phyloP scores from a whole-genome alignment of 1,140 invertebrate genomes.

The Leptestheria dahalacensis region DNA sequence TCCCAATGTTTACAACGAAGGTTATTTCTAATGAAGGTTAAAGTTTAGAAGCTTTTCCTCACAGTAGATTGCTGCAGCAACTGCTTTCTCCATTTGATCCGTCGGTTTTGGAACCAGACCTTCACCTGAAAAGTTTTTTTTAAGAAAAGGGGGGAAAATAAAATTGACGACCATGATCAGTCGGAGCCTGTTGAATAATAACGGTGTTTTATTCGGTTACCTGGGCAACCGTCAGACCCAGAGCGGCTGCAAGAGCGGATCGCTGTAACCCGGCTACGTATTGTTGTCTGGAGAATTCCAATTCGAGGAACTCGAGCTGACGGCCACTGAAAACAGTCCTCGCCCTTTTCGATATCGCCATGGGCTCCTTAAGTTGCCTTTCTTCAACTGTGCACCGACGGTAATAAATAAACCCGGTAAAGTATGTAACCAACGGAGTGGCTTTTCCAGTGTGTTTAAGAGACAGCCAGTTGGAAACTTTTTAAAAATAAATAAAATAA shows the following conservation, averaged over 20 bases:
- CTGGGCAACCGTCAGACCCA: conserved; percentile 78
- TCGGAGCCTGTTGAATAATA: background rate
- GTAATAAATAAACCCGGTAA: too few species aligned
- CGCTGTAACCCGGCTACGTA: conserved; percentile 91
- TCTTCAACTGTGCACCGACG: too few species aligned
- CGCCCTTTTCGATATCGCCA: conserved; percentile 51
- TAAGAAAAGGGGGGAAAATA: background rate
- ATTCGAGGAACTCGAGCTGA: conserved; percentile 76
- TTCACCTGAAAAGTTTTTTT: conserved; percentile 66
- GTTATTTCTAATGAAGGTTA: background rate
- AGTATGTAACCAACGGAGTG: too few species aligned
- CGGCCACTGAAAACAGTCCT: conserved; percentile 88
- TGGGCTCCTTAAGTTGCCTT: background rate
- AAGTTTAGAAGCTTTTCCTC: too few species aligned
- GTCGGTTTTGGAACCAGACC: conserved; percentile 92
- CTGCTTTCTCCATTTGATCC: conserved; percentile 92
- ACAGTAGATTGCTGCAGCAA: conserved; percentile 45
- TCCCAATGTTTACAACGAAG: background rate
- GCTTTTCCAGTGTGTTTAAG: too few species aligned
- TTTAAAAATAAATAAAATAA: too few species aligned
- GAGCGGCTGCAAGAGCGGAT: conserved; percentile 67
- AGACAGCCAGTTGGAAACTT: too few species aligned
- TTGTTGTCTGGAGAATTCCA: conserved; percentile 81
- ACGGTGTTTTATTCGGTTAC: too few species aligned
- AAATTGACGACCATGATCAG: background rate